Evolutionary conservation across 1,140 invertebrate genomes (phyloP), one percentile per base, ranked within the genome.

Genomic region (Homarus americanus): DNA sequence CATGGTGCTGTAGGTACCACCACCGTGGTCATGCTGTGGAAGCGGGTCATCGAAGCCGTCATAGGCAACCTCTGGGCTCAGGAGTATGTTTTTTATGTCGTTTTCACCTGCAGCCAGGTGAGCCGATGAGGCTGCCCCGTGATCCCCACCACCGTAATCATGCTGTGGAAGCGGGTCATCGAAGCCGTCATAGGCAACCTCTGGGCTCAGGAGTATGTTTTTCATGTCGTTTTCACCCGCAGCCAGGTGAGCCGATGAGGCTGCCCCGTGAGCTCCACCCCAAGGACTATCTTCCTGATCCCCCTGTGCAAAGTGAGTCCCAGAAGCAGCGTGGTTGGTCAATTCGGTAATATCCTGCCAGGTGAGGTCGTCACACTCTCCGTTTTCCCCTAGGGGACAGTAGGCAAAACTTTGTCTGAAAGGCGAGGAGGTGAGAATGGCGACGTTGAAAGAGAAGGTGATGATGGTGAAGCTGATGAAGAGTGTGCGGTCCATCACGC

Each of bases 351-450:
- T 90, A 28, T 90, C 72, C 10, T 63, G 49, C 44, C 69, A 28
- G 7, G 80, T 83, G 15, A 90, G 34, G 1, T 36, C 80, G 1
- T 90, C 88, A 41, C 88, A 90, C 38, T n/a, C 28, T 1, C 49
- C 82, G 1, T 12, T 32, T 0, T 78, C 69, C 0, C 63, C 87
- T 24, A n/a, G 41, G 0, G 92, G 91, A 36, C 92, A 93, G 73
- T 92, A 93, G 66, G 84, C 87, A 36, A 92, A 93, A 41, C 40
- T 44, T 32, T 90, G 82, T 7, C 85, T 76, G 76, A 89, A 92
- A 4, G 92, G 92, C 24, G 92, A 93, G 38, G 91, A 92, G 40
- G 92, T 91, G 66, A 93, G 91, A 63, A 93, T 93, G 66, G 41
- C 66, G 10, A 93, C 20, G 88, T 93, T 93, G 69, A 93, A 93